Evolutionary conservation across 1,140 invertebrate species (phyloP).

Genomic region (Globodera rostochiensis): DNA sequence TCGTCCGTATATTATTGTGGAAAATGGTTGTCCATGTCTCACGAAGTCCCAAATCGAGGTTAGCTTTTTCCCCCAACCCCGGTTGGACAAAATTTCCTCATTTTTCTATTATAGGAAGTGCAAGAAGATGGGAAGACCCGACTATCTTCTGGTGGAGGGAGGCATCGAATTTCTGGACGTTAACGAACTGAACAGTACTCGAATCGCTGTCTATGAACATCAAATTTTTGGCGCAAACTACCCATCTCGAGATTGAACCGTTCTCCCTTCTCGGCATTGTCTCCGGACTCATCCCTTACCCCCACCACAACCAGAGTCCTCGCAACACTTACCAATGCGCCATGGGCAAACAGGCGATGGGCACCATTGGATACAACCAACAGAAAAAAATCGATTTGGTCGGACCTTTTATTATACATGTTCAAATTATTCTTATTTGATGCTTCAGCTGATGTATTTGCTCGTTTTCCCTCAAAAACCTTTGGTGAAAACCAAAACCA

Average conservation of each 20-base stretch:
- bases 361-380: slow-evolving; percentile 93
- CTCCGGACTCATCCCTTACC: slow-evolving; percentile 94
- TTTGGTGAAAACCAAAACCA: slow-evolving; percentile 83
- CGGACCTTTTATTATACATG: not conserved
- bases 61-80: not conserved
- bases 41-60: slow-evolving; percentile 66
- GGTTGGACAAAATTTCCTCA: not conserved
- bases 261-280: slow-evolving; percentile 94
- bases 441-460: slow-evolving; percentile 94
- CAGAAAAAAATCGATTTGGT: slow-evolving; percentile 83
- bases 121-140: slow-evolving; percentile 80
- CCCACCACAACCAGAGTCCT: slow-evolving; percentile 98
- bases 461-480: slow-evolving; percentile 93
- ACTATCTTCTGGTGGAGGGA: slow-evolving; percentile 89
- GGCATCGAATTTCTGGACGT: slow-evolving; percentile 98
- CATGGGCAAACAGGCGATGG: slow-evolving; percentile 85
- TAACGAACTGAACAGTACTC: slow-evolving; percentile 95
- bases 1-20: slow-evolving; percentile 72
- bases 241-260: slow-evolving; percentile 78
- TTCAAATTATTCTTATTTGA: slow-evolving; percentile 69
- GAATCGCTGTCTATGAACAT: slow-evolving; percentile 84
- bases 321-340: slow-evolving; percentile 99
- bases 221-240: slow-evolving; percentile 72
- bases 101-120: slow-evolving; percentile 67
- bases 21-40: slow-evolving; percentile 66